phyloP scores from a whole-genome alignment of 2,113 vertebrate genomes.

The Misgurnus mizolepis region DNA sequence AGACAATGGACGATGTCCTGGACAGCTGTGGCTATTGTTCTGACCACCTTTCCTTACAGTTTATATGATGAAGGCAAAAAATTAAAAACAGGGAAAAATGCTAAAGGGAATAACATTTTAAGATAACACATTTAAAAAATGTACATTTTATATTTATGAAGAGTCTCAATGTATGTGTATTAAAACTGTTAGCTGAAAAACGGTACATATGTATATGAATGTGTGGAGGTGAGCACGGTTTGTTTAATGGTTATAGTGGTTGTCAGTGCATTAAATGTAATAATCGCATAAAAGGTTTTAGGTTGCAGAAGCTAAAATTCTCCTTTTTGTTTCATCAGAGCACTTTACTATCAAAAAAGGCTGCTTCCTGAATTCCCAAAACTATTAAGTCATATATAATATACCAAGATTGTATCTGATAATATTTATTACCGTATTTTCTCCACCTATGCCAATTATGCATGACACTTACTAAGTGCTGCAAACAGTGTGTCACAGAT shows the following conservation, averaged over 20 bases:
- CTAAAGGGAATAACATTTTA: neutral
- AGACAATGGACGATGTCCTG: constrained; percentile 49
- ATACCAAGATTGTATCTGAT: neutral
- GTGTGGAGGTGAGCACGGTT: neutral
- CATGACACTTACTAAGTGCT: no score
- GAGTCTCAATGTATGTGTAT: constrained; percentile 57
- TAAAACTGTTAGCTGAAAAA: constrained; percentile 60
- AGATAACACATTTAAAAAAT: no score
- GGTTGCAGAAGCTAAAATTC: neutral
- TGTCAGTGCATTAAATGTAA: no score
- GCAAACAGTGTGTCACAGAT: no score
- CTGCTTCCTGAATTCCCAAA: no score
- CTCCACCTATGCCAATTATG: neutral
- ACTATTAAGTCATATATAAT: no score
- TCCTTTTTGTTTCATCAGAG: neutral
- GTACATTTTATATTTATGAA: no score
- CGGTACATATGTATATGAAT: constrained; percentile 48
- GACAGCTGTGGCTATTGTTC: constrained; percentile 49
- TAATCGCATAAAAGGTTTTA: neutral
- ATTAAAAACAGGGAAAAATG: constrained; percentile 14
- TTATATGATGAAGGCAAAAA: neutral
- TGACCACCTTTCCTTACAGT: constrained; percentile 32
- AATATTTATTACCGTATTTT: neutral
- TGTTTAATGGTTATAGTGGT: neutral
- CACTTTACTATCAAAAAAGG: neutral